Conservation (phyloP, 2,797 vertebrate genomes). For the Alosa sapidissima region DNA sequence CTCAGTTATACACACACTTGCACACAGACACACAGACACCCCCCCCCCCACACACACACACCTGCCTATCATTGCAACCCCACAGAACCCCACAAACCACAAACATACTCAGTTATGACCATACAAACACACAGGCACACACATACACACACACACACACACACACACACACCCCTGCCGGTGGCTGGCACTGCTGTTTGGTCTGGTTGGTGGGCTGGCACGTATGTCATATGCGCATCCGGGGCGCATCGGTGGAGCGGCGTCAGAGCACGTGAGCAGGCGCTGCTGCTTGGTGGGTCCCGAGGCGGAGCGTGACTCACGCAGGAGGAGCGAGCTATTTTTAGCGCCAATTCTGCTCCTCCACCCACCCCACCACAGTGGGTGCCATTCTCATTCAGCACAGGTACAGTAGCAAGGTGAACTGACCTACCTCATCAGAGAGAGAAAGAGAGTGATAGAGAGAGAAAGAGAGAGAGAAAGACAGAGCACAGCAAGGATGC, state of each 20-base stretch:
- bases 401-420: slow-evolving; percentile 23
- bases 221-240: background rate
- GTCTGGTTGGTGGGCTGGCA: background rate
- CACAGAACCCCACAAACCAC: too few species aligned
- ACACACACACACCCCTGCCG: background rate
- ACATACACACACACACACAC: background rate
- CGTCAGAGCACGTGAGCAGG: background rate
- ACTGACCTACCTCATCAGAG: background rate
- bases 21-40: too few species aligned
- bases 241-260: background rate
- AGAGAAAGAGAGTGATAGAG: background rate
- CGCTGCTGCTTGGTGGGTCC: background rate
- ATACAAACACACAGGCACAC: background rate
- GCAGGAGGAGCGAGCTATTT: slow-evolving; percentile 16
- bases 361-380: background rate
- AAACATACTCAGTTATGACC: too few species aligned
- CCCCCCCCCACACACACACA: background rate
- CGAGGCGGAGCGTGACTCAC: slow-evolving; percentile 1
- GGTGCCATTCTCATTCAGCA: slow-evolving; percentile 21
- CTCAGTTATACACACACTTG: background rate
- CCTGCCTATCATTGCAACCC: background rate
- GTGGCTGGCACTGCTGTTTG: background rate
- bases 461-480: background rate
- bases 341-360: background rate
- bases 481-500: background rate